Percentiles rank a stretch among this genome's conserved stretches.
Conservation (phyloP, 2,797 vertebrate species). For the Cossypha heuglini region DNA sequence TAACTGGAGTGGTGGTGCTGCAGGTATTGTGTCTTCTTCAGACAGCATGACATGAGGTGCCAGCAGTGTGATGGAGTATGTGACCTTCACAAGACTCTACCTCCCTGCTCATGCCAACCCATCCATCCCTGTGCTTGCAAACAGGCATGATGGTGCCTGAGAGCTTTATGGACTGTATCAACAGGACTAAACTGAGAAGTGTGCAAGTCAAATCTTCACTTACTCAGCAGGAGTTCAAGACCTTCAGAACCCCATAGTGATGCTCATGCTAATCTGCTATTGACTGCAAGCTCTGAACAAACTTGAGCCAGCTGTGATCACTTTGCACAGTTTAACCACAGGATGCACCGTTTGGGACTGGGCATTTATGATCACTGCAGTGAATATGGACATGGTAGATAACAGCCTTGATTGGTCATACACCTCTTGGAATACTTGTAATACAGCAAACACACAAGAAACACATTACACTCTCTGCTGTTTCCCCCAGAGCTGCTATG, state of each 20-base stretch:
- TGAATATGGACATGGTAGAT: neutral
- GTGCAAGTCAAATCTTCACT: neutral
- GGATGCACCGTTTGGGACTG: neutral
- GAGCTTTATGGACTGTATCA: neutral
- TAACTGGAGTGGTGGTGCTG: fast-evolving
- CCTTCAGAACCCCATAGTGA: neutral
- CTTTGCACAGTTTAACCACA: neutral
- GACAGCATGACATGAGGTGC: neutral
- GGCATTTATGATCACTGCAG: neutral
- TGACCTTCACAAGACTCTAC: neutral
- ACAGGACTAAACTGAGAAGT: neutral
- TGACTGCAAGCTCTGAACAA: neutral
- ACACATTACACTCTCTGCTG: neutral
- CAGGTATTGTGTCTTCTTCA: neutral
- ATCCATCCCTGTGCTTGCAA: neutral
- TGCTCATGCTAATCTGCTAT: neutral
- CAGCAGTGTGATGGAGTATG: neutral
- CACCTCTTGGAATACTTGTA: neutral
- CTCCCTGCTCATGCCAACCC: neutral
- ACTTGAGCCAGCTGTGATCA: neutral
- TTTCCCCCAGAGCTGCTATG: neutral
- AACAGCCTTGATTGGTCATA: neutral
- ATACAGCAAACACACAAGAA: neutral
- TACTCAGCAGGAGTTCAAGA: neutral
- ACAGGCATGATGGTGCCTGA: neutral